Base-by-base conservation (phyloP, 2,888 invertebrate species). In the Yponomeuta malinellus region DNA sequence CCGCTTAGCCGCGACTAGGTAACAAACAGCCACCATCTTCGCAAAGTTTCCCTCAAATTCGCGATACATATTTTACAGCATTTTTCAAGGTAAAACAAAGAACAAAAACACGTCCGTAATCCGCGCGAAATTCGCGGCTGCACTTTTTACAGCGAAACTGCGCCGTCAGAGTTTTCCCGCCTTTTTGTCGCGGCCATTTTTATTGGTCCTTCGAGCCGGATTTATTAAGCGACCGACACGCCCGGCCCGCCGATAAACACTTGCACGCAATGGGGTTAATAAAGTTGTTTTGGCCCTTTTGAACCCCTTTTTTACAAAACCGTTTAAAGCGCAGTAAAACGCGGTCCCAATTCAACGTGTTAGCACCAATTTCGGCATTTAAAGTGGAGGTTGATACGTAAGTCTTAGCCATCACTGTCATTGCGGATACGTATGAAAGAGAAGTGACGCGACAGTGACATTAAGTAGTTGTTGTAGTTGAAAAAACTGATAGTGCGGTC, bases 131-230 rank as follows among this genome's bases (percentile, higher is more conserved):
- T 15, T 15, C 1, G 43, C 52, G 15, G 52, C 52, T 15, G 52
- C 52, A 15, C 52, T 59, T 59, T 52, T 59, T 59, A 59, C 3
- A 8, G 43, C 43, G 3, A 59, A 59, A 59, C 52, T 15, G 52
- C 52, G 65, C 10, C 29, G 6, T 31, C 9, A 3, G 10, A 31
- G 31, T n/a, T 31, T 67, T 67, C 37, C 59, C 52, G 68, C 70
- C 63, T 63, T 70, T 70, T 63, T 70, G 70, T 70, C 12, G 70
- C 69, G 63, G 68, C 65, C 68, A 63, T 15, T 82, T 86, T 86
- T 83, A 85, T 85, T 83, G 82, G 84, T 82, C 84, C 84, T 84
- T 74, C 80, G 82, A 81, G 84, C 76, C 77, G 79, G 81, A 86
- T 87, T 87, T 84, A 86, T 81, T 76, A 75, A 74, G 78, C 81